Conservation (phyloP, 2,888 invertebrate genomes). For the Protula sp. region DNA sequence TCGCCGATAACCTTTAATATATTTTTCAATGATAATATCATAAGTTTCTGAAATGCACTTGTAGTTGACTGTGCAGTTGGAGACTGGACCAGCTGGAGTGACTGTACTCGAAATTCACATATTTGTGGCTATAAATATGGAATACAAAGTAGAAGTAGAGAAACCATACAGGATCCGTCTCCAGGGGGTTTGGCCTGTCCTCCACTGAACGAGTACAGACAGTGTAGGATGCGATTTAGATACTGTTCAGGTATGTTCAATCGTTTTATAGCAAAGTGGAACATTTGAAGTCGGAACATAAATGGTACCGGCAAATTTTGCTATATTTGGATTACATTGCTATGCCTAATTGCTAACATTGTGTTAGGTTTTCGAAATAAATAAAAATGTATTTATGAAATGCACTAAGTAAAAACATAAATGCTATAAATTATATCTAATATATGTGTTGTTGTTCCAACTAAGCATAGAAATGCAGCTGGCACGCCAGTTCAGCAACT, state of each 20-base stretch:
- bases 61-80: background rate
- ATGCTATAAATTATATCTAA: too few relatives aligned
- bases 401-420: too few relatives aligned
- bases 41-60: background rate
- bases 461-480: too few relatives aligned
- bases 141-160: background rate
- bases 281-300: too few relatives aligned
- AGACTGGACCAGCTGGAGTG: background rate
- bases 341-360: too few relatives aligned
- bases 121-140: background rate
- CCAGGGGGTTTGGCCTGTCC: background rate
- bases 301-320: too few relatives aligned
- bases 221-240: background rate
- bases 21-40: background rate
- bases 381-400: too few relatives aligned
- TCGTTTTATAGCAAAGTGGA: too few relatives aligned
- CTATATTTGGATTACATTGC: too few relatives aligned
- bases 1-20: background rate
- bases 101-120: background rate
- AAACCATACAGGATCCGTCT: background rate
- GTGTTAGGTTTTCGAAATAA: too few relatives aligned
- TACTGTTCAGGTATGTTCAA: background rate
- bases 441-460: too few relatives aligned
- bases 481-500: too few relatives aligned
- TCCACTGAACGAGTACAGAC: background rate